phyloP scores from a whole-genome alignment of 2,113 vertebrate species.

The Columba janthina region DNA sequence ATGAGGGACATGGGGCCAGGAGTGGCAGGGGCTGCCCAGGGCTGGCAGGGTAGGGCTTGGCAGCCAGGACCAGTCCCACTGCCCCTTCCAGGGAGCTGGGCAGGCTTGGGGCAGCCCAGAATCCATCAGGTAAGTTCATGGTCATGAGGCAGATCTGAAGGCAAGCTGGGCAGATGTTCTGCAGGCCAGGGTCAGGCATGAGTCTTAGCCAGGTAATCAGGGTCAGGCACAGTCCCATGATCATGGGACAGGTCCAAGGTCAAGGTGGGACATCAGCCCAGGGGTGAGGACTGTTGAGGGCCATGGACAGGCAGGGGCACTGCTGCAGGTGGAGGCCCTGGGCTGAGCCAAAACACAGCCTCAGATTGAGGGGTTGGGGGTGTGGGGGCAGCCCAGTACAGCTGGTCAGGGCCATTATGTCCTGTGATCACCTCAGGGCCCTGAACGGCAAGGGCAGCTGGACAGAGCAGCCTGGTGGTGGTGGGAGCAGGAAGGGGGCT shows the following conservation, averaged over 20 bases:
- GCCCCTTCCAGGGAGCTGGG: too few species aligned
- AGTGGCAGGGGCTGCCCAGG: accelerated
- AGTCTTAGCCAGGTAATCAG: not conserved
- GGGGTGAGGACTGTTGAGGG: accelerated
- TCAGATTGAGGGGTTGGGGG: too few species aligned
- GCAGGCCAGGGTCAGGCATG: too few species aligned
- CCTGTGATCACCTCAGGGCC: not conserved
- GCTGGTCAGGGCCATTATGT: not conserved
- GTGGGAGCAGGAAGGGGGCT: accelerated
- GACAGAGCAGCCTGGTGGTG: accelerated
- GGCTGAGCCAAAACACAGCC: accelerated
- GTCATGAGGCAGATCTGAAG: not conserved
- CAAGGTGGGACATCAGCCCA: not conserved
- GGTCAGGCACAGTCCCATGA: accelerated
- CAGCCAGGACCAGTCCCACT: accelerated
- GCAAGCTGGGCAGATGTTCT: not conserved
- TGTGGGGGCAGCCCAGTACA: accelerated
- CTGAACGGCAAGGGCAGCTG: not conserved
- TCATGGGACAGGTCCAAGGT: not conserved
- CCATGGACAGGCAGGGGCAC: accelerated
- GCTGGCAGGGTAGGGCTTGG: not conserved
- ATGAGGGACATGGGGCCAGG: accelerated
- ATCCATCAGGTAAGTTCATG: not conserved
- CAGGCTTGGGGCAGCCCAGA: not conserved
- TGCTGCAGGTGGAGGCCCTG: accelerated